Base-by-base conservation (phyloP, 2,797 vertebrate genomes). In the Crenichthys baileyi region DNA sequence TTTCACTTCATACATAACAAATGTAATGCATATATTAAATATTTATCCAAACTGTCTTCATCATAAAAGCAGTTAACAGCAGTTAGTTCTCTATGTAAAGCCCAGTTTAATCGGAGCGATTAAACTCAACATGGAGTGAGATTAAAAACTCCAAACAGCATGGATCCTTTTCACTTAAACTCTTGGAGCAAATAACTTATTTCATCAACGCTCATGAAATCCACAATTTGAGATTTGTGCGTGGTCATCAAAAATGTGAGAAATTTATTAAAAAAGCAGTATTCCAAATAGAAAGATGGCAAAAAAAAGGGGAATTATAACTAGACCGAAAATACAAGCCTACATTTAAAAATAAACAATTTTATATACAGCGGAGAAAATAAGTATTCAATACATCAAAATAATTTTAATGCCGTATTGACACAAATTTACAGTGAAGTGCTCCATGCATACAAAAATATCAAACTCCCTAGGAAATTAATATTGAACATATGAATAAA, bases 11-110 rank as follows among this genome's bases (percentile, higher is more conserved):
- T 92, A 94, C 88, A 95, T 90, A 95, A 92, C 85, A 93, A 85
- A 93, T 73, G 76, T 91, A 93, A 93, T 93, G 94, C 91, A 96
- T 96, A 96, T 96, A 96, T 96, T 96, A 96, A 96, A 96, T 95
- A 95, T 95, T 95, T 95, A 96, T 94, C 94, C 94, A 91, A 87
- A 94, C 93, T 89, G 86, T 91, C 91, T 87, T 92, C 85, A 89
- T 86, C 90, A 90, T 86, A 87, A 89, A 88, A 89, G 89, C 76
- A 87, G 82, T 90, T 92, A 86, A 91, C 84, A 90, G 80, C 93
- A 94, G 87, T 93, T 93, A 94, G 93, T 94, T 93, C 95, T 94
- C 92, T 93, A 95, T 31, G 90, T 89, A 46, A 50, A 85, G 93
- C 95, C 94, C 87, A 96, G 82, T 92, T 91, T 77, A 48, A 83